Base-by-base conservation (phyloP, 2,888 invertebrate species). In the Epirrita christyi region DNA sequence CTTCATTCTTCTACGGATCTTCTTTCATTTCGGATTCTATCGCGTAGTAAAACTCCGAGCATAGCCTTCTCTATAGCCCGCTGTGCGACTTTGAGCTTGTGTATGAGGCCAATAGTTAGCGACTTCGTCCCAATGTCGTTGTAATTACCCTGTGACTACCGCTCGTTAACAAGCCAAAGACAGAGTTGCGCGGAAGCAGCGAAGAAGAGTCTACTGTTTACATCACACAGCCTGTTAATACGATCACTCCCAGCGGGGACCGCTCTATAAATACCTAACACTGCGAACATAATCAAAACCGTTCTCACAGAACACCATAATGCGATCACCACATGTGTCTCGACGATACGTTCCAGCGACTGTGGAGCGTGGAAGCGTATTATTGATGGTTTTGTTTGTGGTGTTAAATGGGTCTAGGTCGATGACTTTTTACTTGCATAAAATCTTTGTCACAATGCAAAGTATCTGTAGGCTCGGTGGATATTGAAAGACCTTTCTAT, bases 251-350 rank as follows among this genome's bases (percentile, higher is more conserved):
- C 55, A 50, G 41, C 48, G 58, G 59, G 45, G 51, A 49, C 37
- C 43, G 29, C 38, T 21, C 21, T 76, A 78, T 71, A 74, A 72
- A 76, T 76, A 79, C 58, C 6, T 13, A 36, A 42, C 43, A 60
- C 72, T 79, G 81, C 69, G 63, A 78, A 80, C 73, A 69, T 66
- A 75, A 80, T 82, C 74, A 74, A 61, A 70, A 59, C 64, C 62
- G 64, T 71, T 71, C 72, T 61, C 77, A 73, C 67, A 75, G 59
- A 59, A 53, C 21, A n/a, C 49, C 14, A 48, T 44, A 53, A 60
- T 63, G 57, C 43, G 50, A 50, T 32, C 45, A 37, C 60, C 63
- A 63, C 58, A 64, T 64, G 60, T 60, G 52, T 29, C 11, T 29
- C 11, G 8, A 7, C 14, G 14, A 32, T 43, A 3, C 15, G 15